These are phyloP conservation scores for Rhinolophus sinicus DNA, from an alignment of 2,113 vertebrate genomes.

Conservation along the genomic window DNA sequence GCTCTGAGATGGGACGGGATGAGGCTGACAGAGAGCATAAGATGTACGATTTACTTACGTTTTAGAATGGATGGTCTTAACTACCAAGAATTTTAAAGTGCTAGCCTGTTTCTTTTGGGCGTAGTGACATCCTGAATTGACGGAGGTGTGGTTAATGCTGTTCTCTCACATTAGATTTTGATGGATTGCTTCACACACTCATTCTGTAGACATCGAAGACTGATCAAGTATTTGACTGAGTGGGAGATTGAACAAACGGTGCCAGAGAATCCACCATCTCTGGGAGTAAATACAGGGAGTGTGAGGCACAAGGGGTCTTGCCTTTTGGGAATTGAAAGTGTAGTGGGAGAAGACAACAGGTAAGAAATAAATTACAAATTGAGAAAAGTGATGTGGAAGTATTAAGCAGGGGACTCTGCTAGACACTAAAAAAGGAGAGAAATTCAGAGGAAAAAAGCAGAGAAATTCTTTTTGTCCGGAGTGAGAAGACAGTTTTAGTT, in stretches of 20 bases:
- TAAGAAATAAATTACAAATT: background rate
- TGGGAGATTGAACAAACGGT: background rate
- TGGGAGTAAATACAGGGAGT: background rate
- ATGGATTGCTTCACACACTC: background rate
- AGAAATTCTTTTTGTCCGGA: background rate
- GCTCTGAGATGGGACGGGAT: background rate
- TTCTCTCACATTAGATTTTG: constrained; percentile 17
- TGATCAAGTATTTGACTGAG: background rate
- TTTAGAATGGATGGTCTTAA: background rate
- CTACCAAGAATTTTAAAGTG: background rate
- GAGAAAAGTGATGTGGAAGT: background rate
- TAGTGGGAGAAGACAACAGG: background rate
- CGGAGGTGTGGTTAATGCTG: background rate
- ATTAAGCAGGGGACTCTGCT: background rate
- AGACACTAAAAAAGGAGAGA: background rate
- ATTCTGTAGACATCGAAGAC: background rate
- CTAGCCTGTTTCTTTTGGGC: background rate
- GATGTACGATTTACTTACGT: background rate
- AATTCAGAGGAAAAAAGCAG: background rate
- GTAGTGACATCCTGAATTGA: background rate
- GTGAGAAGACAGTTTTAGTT: background rate
- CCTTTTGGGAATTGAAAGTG: background rate
- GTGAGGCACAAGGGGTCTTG: background rate
- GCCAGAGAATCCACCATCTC: background rate
- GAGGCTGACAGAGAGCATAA: background rate